phyloP scores from a whole-genome alignment of 2,113 vertebrate genomes.

The Xiphias gladius region DNA sequence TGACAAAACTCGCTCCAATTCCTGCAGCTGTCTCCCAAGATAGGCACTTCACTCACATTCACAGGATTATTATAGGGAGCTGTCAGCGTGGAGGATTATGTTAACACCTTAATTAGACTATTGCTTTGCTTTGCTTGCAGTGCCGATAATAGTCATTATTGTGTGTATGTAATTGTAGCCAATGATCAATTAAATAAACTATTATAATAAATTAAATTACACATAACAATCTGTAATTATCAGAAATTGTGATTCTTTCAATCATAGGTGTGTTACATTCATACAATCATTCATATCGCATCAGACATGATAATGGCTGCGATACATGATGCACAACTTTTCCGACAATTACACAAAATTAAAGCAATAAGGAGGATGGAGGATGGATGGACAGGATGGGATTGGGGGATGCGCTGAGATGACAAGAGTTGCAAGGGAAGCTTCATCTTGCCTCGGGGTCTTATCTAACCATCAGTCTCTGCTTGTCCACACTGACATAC shows the following conservation, averaged over 20 bases:
- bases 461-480: constrained; percentile 32
- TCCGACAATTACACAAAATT: not conserved
- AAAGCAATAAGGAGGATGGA: constrained; percentile 5
- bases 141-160: constrained; percentile 60
- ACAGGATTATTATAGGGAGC: constrained; percentile 63
- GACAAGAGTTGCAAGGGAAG: constrained; percentile 7
- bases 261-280: constrained; percentile 14
- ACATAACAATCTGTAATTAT: constrained; percentile 1
- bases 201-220: constrained; percentile 43
- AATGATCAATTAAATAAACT: constrained; percentile 62
- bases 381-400: not conserved
- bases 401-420: not conserved
- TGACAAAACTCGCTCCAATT: constrained; percentile 41
- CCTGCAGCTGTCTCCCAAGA: constrained; percentile 58
- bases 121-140: constrained; percentile 44
- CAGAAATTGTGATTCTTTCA: not conserved
- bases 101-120: constrained; percentile 67
- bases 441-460: constrained; percentile 18
- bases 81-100: constrained; percentile 65
- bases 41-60: constrained; percentile 52
- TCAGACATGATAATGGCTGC: not conserved
- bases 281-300: not conserved
- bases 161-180: constrained; percentile 53
- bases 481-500: constrained; percentile 30
- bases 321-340: not conserved